Base-by-base conservation (phyloP, 2,113 vertebrate species). In the Oostethus manadensis region DNA sequence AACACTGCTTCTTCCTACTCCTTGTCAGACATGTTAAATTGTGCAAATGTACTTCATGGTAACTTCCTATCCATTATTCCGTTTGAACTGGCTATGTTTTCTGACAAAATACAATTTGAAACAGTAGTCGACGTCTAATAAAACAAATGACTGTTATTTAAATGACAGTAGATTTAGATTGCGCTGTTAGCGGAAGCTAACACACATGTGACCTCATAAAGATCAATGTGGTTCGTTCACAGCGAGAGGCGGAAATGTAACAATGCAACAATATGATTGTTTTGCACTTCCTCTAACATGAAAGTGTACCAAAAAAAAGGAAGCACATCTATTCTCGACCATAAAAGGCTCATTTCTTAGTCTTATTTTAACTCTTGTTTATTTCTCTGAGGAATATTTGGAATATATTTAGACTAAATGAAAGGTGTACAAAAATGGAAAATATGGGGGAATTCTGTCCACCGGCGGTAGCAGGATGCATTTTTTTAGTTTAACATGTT, bases 181-280 rank as follows among this genome's bases (percentile, higher is more conserved):
- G 5, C 5, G 8, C 29, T 33, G 21, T 74, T 66, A 63, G 62
- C 45, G 56, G 21, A 76, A 71, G 50, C 70, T 45, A 20, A 48
- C 17, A 22, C 64, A 71, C 64, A 21, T 71, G 64, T 89, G 87
- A 86, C 85, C 87, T 87, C 84, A 85, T 85, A 86, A 85, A 80
- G 84, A 88, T 85, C 85, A 89, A 87, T 83, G 82, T 81, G 75
- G 82, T 70, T 66, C 80, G 84, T 87, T 89, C 88, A 84, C 80
- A 87, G 86, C 79, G 16, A 84, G 87, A 78, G 53, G 60, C 84
- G 88, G 90, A 91, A 89, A 90, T 89, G 89, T 89, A 89, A 90
- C 90, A 91, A 91, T 90, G 87, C 74, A 91, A 90, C 88, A 90
- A 91, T 89, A 87, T 85, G 81, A 90, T 89, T 90, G 89, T 89